Evolutionary conservation across 1,140 invertebrate genomes (phyloP).

Genomic region (Schlechtendalia chinensis): DNA sequence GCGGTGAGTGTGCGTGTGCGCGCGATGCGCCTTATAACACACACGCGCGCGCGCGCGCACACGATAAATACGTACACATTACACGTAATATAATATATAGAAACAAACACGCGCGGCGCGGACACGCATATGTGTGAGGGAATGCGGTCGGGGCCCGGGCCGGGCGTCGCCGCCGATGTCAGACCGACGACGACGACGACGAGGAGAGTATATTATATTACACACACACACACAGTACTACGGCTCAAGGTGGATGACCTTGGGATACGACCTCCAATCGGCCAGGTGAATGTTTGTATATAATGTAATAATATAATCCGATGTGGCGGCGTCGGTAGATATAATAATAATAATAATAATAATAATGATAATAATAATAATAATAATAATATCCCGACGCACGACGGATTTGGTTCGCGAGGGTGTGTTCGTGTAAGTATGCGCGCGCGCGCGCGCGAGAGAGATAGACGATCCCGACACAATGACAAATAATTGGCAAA

Average conservation of each 20-base stretch:
- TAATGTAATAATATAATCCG: slow-evolving; percentile 1
- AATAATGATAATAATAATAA: no score
- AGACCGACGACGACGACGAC: neutral
- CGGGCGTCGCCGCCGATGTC: slow-evolving; percentile 7
- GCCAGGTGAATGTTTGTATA: slow-evolving; percentile 46
- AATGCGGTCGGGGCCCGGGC: slow-evolving; percentile 39
- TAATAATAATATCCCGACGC: no score
- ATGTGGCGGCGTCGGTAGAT: neutral
- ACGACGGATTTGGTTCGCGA: no score
- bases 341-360: slow-evolving; percentile 17
- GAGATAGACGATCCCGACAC: no score
- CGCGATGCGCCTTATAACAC: neutral
- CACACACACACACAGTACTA: neutral
- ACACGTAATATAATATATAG: neutral
- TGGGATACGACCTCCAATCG: slow-evolving; percentile 44
- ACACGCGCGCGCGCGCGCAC: neutral
- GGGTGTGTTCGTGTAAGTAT: no score
- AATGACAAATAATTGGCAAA: no score
- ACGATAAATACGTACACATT: neutral
- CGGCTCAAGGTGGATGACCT: slow-evolving; percentile 46
- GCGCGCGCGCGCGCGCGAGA: no score
- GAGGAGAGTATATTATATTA: neutral
- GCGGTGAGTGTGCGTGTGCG: neutral
- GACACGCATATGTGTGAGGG: slow-evolving; percentile 23
- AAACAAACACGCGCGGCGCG: neutral